These are phyloP conservation scores for Psilopsiagon aymara DNA, from an alignment of 2,113 vertebrate species.

Conservation along the genomic window DNA sequence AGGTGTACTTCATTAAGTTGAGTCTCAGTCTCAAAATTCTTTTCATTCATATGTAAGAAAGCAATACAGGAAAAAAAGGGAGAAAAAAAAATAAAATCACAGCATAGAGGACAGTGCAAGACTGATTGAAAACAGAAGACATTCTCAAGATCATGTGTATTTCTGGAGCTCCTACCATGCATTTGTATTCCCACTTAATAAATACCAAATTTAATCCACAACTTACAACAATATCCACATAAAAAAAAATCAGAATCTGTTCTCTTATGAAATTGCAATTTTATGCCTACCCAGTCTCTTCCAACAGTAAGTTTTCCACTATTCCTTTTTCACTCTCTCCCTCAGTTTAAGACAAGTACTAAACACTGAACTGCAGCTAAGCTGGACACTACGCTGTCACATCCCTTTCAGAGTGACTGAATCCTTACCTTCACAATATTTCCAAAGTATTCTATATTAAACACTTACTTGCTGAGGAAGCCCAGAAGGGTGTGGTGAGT, in stretches of 20 bases:
- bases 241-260: not conserved
- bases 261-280: not conserved
- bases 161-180: not conserved
- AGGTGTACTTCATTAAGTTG: not conserved
- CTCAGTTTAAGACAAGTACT: not conserved
- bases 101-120: not conserved
- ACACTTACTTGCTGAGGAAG: not conserved
- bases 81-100: not conserved
- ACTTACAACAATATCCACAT: not conserved
- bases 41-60: not conserved
- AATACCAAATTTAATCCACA: not conserved
- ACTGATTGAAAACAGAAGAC: not conserved
- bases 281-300: not conserved
- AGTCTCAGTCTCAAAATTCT: not conserved
- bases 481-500: not conserved
- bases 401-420: not conserved
- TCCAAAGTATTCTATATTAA: not conserved
- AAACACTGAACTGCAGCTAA: not conserved
- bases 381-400: not conserved
- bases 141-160: not conserved
- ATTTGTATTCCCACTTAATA: not conserved
- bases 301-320: not conserved
- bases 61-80: not conserved
- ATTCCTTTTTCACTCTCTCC: not conserved
- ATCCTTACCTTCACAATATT: not conserved